phyloP scores from a whole-genome alignment of 2,888 invertebrate genomes.

The Yponomeuta evonymella region DNA sequence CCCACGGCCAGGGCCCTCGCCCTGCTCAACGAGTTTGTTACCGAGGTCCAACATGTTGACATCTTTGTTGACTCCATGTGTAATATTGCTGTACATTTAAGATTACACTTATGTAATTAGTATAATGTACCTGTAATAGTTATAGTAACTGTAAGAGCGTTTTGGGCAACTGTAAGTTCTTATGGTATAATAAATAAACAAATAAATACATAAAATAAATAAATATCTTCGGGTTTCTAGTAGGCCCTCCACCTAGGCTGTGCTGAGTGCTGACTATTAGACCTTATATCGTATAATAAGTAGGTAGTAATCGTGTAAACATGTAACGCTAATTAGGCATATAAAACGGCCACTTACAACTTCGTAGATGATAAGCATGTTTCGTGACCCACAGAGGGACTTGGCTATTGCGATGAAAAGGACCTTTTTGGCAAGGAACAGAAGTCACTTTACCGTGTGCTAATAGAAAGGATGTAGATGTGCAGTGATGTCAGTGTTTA shows the following conservation, averaged over 20 bases:
- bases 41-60: too few relatives aligned
- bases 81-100: too few relatives aligned
- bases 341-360: not conserved
- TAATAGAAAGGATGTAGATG: not conserved
- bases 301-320: not conserved
- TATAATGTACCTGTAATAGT: too few relatives aligned
- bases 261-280: not conserved
- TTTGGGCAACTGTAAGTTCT: too few relatives aligned
- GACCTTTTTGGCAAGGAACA: not conserved
- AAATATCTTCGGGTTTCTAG: not conserved
- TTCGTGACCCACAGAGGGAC: not conserved
- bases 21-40: too few relatives aligned
- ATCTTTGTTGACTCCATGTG: too few relatives aligned
- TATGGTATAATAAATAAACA: too few relatives aligned
- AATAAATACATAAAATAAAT: too few relatives aligned
- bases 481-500: slow-evolving; percentile 2
- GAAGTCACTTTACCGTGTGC: not conserved
- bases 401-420: not conserved
- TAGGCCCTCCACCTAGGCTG: not conserved
- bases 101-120: too few relatives aligned
- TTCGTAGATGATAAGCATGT: not conserved
- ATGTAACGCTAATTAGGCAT: not conserved
- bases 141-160: too few relatives aligned
- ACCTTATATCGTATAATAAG: not conserved
- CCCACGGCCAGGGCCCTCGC: too few relatives aligned